Base-by-base conservation (phyloP, 1,140 invertebrate species). In the Paralvinella palmiformis region DNA sequence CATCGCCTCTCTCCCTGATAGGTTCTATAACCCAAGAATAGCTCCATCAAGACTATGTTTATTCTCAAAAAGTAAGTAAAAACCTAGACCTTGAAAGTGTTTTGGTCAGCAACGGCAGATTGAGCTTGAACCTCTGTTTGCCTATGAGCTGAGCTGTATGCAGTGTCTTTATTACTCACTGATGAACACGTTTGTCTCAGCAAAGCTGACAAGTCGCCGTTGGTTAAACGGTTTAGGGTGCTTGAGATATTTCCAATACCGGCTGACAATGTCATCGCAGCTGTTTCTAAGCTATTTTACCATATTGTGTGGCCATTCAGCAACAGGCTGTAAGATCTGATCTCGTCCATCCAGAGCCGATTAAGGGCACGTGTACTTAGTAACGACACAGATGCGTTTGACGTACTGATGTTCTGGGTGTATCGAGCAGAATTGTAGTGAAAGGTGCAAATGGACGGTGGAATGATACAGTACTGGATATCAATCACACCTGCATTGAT, bases 71-170 rank as follows among this genome's bases (percentile, higher is more conserved):
- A 1, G 27, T 20, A 57, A 13, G 55, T 24, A 1, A 36, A 31
- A n/a, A 57, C 27, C 53, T 24, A 56, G 53, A 57, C 2, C 55
- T 57, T 57, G 55, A 57, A 32, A 31, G 33, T n/a, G 17, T 57
- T 57, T 36, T 52, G 55, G 27, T 31, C 55, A 57, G 33, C 4
- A 27, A 32, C 55, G 55, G 33, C 55, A 57, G n/a, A 31, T 57
- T 27, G 55, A 57, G 2, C 55, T 57, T 57, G 29, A 4, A 13
- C 33, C 55, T 57, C 27, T 32, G 33, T n/a, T 52, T n/a, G 20
- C n/a, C 55, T 33, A 57, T n/a, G n/a, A n/a, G n/a, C n/a, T 5
- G 55, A 57, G 17, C 55, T 57, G 27, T 57, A 2, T 57, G 29
- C 55, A 57, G 55, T 57, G 53, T 32, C 55, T 13, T 33, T 32